phyloP scores from a whole-genome alignment of 2,888 invertebrate genomes.

The Axea sp. region DNA sequence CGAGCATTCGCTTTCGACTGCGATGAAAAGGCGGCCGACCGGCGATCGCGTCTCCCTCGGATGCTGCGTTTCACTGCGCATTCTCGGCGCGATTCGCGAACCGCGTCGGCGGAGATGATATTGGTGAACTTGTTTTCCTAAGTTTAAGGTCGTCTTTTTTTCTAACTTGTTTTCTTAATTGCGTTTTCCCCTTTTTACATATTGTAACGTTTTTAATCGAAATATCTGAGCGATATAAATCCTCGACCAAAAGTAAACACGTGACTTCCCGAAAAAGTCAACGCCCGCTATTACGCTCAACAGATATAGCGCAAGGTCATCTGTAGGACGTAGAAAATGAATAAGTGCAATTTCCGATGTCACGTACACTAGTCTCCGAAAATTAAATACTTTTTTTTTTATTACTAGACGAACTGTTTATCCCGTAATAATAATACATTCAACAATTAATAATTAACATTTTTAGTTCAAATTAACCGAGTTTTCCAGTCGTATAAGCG shows the following conservation, averaged over 20 bases:
- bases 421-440: no score
- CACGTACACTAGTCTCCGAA: no score
- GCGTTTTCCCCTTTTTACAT: no score
- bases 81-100: slow-evolving; percentile 37
- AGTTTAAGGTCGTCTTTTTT: slow-evolving; percentile 8
- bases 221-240: slow-evolving; percentile 3
- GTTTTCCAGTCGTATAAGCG: no score
- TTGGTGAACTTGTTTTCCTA: slow-evolving; percentile 28
- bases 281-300: slow-evolving; percentile 13
- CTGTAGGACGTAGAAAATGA: no score
- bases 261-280: slow-evolving; percentile 39
- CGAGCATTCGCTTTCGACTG: slow-evolving; percentile 54
- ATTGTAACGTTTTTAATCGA: neutral
- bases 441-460: no score
- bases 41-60: slow-evolving; percentile 37
- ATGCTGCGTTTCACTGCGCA: slow-evolving; percentile 49
- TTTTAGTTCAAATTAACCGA: no score
- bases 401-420: no score
- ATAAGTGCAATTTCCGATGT: no score
- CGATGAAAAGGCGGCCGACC: slow-evolving; percentile 36
- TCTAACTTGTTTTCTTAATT: neutral
- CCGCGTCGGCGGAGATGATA: slow-evolving; percentile 31
- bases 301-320: slow-evolving; percentile 37
- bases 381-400: no score
- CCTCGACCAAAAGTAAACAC: slow-evolving; percentile 9